Evolutionary conservation across 2,113 vertebrate species (phyloP), one percentile per base, ranked within the genome.

Genomic region (Ctenodactylus gundi): DNA sequence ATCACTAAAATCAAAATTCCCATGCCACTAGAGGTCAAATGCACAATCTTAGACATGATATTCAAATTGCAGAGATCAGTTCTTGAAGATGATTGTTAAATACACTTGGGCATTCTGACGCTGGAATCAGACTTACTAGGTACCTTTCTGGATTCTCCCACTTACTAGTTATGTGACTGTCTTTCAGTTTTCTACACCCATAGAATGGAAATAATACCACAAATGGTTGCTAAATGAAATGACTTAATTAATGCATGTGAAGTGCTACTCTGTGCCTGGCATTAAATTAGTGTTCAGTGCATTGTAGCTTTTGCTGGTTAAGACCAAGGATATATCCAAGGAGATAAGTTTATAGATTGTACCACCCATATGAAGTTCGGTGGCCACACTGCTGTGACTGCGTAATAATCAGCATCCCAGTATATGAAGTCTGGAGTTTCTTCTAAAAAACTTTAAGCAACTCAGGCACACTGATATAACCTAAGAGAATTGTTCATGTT

Each of bases 371-470:
- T 55, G 13, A 7, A 14, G 18, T 84, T 49, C 78, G 14, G 58
- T 70, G 31, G 51, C 14, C 68, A 88, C 29, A 55, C 0, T 88
- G 51, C 41, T 73, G 7, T 86, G 36, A 72, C 5, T 44, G 10
- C 41, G 3, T 85, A n/a, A 91, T 10, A 73, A 90, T 84, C 51
- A 67, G 25, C 53, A 31, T 81, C 27, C 10, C 46, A 12, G 31
- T 85, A 29, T 91, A 70, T 34, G 89, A 85, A 25, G 27, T 25
- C 53, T 65, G 13, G 41, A 70, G 68, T 85, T 93, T 85, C 51
- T 76, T 81, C n/a, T 51, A 93, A n/a, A 2, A 85, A 36, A 72
- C 62, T 64, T 77, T 77, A 77, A 91, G 58, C 49, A 91, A 77
- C 25, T 77, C 58, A 12, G 25, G 20, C 4, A 88, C 57, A 21